A percentile compares a stretch with the other conserved stretches of the same genome.
These are phyloP conservation scores for Grus americana DNA, from an alignment of 2,113 vertebrate species.

Conservation along the genomic window DNA sequence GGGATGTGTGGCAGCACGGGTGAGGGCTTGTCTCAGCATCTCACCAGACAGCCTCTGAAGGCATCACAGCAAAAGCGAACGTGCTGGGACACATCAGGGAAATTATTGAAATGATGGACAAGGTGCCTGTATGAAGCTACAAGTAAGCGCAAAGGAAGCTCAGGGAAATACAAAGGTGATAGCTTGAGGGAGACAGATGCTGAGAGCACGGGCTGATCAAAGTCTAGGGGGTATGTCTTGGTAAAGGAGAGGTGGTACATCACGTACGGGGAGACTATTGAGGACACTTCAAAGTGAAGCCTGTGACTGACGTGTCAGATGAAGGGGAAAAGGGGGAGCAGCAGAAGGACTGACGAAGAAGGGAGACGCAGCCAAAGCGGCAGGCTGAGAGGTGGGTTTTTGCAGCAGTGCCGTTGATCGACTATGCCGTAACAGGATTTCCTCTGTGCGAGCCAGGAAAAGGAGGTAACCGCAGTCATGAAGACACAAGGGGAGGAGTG, in stretches of 20 bases:
- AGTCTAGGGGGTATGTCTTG: not conserved
- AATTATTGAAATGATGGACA: not conserved
- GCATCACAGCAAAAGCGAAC: not conserved
- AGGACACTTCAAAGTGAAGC: not conserved
- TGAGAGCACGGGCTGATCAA: not conserved
- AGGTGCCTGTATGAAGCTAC: not conserved
- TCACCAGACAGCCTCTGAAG: not conserved
- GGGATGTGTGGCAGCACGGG: not conserved
- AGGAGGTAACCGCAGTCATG: not conserved
- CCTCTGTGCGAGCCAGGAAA: conserved; percentile 5
- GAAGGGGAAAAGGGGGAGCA: not conserved
- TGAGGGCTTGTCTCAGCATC: not conserved
- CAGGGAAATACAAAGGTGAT: not conserved
- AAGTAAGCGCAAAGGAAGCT: not conserved
- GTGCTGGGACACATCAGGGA: not conserved
- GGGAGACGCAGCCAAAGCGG: fast-evolving
- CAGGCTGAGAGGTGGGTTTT: not conserved
- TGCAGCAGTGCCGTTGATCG: not conserved
- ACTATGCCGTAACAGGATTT: conserved; percentile 29
- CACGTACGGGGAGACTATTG: fast-evolving
- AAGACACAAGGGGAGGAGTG: not conserved
- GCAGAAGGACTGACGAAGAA: not conserved
- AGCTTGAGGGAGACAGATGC: not conserved
- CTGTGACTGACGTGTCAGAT: fast-evolving
- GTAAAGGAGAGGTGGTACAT: not conserved